phyloP scores from a whole-genome alignment of 2,888 invertebrate genomes.

The Xestia c-nigrum region DNA sequence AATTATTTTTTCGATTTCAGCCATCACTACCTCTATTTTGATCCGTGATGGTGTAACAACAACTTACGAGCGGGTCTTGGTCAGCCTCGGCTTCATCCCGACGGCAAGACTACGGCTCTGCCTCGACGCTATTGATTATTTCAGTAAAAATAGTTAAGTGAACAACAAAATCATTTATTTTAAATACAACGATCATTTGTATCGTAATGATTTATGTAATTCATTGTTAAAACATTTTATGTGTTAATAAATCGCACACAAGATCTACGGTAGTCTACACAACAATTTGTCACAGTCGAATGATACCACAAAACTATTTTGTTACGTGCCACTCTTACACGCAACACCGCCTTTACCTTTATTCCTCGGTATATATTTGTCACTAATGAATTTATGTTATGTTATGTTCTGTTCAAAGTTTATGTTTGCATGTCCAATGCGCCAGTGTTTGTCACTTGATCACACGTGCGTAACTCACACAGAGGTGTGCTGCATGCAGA shows the following conservation, averaged over 20 bases:
- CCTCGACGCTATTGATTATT: slow-evolving; percentile 92
- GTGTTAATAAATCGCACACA: slow-evolving; percentile 36
- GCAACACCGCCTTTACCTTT: slow-evolving; percentile 46
- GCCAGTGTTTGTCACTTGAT: slow-evolving; percentile 76
- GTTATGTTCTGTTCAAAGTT: slow-evolving; percentile 61
- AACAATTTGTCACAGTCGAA: slow-evolving; percentile 63
- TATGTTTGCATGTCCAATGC: slow-evolving; percentile 74
- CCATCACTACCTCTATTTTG: slow-evolving; percentile 86
- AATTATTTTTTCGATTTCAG: slow-evolving; percentile 74
- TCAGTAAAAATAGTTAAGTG: slow-evolving; percentile 92
- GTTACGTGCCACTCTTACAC: slow-evolving; percentile 50
- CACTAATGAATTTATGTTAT: slow-evolving; percentile 64
- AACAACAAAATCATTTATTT: slow-evolving; percentile 40
- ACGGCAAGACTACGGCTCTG: slow-evolving; percentile 91
- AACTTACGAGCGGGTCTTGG: slow-evolving; percentile 91
- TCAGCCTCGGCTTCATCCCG: slow-evolving; percentile 91
- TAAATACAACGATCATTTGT: slow-evolving; percentile 14
- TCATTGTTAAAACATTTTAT: slow-evolving; percentile 39
- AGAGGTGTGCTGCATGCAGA: slow-evolving; percentile 92
- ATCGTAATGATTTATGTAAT: slow-evolving; percentile 44
- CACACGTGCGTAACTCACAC: slow-evolving; percentile 86
- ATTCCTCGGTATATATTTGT: slow-evolving; percentile 47
- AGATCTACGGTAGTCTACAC: slow-evolving; percentile 27
- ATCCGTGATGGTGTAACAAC: slow-evolving; percentile 91
- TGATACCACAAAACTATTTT: slow-evolving; percentile 46